Conservation (phyloP, 2,888 invertebrate species). For the Amiota minor region DNA sequence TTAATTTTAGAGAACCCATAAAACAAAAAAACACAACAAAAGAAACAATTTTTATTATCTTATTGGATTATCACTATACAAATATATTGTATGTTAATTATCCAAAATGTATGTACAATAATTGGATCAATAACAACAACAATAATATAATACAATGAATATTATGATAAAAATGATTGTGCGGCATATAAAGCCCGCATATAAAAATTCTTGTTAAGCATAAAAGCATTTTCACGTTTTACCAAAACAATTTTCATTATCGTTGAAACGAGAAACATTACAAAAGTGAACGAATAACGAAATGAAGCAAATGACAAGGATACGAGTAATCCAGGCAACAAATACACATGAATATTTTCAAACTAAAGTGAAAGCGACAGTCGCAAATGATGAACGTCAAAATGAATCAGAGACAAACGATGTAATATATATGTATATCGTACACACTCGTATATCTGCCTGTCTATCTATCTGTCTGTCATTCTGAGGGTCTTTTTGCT, state of each 20-base stretch:
- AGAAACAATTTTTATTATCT: not conserved
- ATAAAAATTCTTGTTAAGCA: slow-evolving; percentile 4
- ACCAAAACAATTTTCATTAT: slow-evolving; percentile 7
- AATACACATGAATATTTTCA: not conserved
- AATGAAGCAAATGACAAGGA: not conserved
- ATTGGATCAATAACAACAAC: not conserved
- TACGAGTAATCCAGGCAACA: not conserved
- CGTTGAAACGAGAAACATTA: not conserved
- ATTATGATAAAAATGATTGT: not conserved
- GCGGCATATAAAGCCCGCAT: not conserved
- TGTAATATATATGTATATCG: not conserved
- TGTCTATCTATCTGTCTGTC: not conserved
- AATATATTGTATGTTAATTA: not conserved
- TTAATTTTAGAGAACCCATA: not conserved
- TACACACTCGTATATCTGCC: not conserved
- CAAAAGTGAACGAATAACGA: not conserved
- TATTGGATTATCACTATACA: not conserved
- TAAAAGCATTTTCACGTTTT: slow-evolving; percentile 21
- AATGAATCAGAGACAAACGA: not conserved
- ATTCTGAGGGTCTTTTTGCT: not conserved
- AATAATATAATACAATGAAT: not conserved
- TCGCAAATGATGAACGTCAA: slow-evolving; percentile 15
- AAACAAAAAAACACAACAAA: not conserved
- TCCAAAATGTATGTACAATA: not conserved
- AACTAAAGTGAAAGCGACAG: not conserved